These are phyloP conservation scores for Drosophila trichaetosa DNA, from an alignment of 2,888 invertebrate genomes.

Conservation along the genomic window DNA sequence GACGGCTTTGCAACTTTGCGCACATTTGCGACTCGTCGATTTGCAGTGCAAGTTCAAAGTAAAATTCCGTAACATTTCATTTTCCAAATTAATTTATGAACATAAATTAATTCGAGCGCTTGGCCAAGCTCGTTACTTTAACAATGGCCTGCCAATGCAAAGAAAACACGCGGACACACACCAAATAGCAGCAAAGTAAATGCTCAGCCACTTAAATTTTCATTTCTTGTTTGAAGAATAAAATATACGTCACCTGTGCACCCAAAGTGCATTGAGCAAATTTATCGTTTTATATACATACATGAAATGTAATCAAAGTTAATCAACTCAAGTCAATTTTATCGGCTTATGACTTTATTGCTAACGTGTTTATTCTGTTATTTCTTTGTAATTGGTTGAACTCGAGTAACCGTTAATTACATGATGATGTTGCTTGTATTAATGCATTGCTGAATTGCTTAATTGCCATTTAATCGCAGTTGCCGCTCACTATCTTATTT, in stretches of 20 bases:
- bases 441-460: slow-evolving; percentile 12
- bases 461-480: slow-evolving; percentile 25
- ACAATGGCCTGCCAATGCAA: slow-evolving; percentile 25
- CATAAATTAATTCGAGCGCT: slow-evolving; percentile 70
- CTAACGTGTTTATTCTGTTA: not conserved
- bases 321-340: not conserved
- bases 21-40: slow-evolving; percentile 19
- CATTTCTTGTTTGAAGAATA: slow-evolving; percentile 2
- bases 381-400: slow-evolving; percentile 26
- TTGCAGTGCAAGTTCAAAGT: slow-evolving; percentile 69
- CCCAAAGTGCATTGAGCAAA: not conserved
- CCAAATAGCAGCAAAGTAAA: slow-evolving; percentile 25
- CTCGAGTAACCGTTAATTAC: slow-evolving; percentile 28
- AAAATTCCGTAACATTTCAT: slow-evolving; percentile 74
- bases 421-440: slow-evolving; percentile 10
- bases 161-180: slow-evolving; percentile 33
- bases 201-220: not conserved
- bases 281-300: too few relatives aligned
- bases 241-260: slow-evolving; percentile 9
- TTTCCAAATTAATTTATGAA: slow-evolving; percentile 76
- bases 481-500: slow-evolving; percentile 16
- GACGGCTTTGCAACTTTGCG: slow-evolving; percentile 33
- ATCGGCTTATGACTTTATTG: not conserved
- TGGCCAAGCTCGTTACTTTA: slow-evolving; percentile 42
- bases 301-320: not conserved